These are phyloP conservation scores for Siderastrea radians DNA, from an alignment of 92 coral and sea anemone genomes.

Conservation along the genomic window DNA sequence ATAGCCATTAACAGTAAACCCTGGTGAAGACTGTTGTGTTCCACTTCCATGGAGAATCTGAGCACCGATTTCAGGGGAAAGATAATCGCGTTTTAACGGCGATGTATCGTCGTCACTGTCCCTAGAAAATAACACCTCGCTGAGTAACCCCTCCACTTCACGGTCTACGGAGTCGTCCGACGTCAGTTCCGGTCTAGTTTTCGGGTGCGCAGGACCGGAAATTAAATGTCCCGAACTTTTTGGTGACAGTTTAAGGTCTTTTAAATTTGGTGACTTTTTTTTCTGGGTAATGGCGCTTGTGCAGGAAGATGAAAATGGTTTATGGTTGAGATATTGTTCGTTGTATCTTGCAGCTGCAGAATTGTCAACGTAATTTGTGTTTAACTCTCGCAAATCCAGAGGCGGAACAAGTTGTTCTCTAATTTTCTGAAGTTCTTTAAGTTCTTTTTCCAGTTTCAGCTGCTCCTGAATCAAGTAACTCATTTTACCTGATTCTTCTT, in stretches of 20 bases:
- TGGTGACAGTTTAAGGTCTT: neutral
- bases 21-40: neutral
- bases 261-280: neutral
- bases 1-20: conserved; percentile 25
- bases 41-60: neutral
- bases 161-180: conserved; percentile 86
- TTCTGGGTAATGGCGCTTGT: neutral
- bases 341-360: neutral
- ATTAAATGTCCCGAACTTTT: conserved; percentile 14
- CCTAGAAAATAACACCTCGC: conserved; percentile 14
- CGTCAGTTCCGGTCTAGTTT: conserved; percentile 53
- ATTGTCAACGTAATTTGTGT: neutral
- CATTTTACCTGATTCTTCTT: conserved; percentile 27
- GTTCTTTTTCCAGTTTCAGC: conserved; percentile 82
- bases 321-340: neutral
- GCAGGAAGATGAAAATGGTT: neutral
- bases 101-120: conserved; percentile 46
- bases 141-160: conserved; percentile 77
- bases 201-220: conserved; percentile 39
- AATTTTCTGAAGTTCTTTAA: conserved; percentile 59
- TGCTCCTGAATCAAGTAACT: conserved; percentile 71
- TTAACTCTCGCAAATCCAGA: conserved; percentile 26
- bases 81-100: conserved; percentile 4
- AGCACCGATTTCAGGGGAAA: neutral
- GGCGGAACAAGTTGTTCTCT: conserved; percentile 36